phyloP scores from a whole-genome alignment of 2,797 vertebrate species.

The Acrocephalus scirpaceus region DNA sequence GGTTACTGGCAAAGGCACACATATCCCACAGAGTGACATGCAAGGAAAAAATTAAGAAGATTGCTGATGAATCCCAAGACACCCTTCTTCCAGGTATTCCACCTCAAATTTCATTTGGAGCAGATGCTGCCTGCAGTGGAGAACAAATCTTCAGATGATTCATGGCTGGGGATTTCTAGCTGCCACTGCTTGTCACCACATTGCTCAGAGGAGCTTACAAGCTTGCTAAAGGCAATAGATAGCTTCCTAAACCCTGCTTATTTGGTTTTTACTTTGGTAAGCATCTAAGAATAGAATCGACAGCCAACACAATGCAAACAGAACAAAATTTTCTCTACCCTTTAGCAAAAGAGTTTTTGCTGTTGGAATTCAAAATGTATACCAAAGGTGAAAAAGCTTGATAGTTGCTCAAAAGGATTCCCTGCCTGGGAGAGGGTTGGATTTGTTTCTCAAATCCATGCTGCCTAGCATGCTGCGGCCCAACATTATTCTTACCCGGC shows the following conservation, averaged over 20 bases:
- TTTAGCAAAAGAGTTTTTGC: not conserved
- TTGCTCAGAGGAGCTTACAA: not conserved
- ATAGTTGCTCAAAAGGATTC: not conserved
- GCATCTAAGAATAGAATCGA: not conserved
- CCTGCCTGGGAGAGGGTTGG: not conserved
- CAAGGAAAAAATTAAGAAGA: not conserved
- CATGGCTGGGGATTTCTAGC: constrained; percentile 1
- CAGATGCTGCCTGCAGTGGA: not conserved
- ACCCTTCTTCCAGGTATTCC: not conserved
- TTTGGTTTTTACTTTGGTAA: not conserved
- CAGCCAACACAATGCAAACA: not conserved
- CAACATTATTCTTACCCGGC: not conserved
- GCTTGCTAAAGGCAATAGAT: constrained; percentile 18
- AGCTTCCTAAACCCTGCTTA: not conserved
- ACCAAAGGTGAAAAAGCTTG: not conserved
- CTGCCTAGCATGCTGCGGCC: not conserved
- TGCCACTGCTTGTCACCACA: not conserved
- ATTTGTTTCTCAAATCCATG: not conserved
- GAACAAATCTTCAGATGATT: not conserved
- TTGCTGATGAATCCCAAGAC: not conserved
- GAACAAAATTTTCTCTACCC: not conserved
- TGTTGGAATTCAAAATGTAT: not conserved
- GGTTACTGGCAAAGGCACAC: not conserved
- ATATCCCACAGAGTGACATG: not conserved
- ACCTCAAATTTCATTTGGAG: not conserved